Evolutionary conservation across 2,113 vertebrate species (phyloP).

Genomic region (Protobothrops flavoviridis): DNA sequence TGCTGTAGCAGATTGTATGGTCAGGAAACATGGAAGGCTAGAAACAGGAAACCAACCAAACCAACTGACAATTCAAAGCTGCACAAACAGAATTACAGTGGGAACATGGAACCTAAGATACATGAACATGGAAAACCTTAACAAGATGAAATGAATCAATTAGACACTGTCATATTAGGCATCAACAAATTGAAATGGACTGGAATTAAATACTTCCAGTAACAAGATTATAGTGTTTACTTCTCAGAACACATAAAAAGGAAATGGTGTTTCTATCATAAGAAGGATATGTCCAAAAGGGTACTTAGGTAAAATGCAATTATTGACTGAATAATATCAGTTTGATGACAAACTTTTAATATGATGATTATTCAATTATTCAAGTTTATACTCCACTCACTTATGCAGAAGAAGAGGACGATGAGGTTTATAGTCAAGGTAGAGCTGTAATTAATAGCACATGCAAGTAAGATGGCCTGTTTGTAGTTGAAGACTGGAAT

Average conservation of each 20-base stretch:
- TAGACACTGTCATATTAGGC: not conserved
- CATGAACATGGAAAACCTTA: not conserved
- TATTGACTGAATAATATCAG: not conserved
- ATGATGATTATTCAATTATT: not conserved
- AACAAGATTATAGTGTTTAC: not conserved
- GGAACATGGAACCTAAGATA: not conserved
- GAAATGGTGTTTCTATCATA: not conserved
- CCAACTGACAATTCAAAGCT: not conserved
- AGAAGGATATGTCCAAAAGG: not conserved
- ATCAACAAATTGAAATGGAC: not conserved
- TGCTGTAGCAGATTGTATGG: not conserved
- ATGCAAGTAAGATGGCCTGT: not conserved
- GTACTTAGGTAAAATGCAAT: not conserved
- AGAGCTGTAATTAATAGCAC: not conserved
- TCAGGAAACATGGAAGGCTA: not conserved
- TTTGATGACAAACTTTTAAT: not conserved
- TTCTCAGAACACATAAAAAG: not conserved
- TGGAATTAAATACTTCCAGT: not conserved
- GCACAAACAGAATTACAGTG: not conserved
- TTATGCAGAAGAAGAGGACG: not conserved
- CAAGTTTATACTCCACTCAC: not conserved
- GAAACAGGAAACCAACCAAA: not conserved
- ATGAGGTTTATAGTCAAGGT: not conserved
- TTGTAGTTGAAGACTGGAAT: not conserved
- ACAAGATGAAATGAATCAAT: not conserved